Evolutionary conservation across 1,140 invertebrate species (phyloP).

Genomic region (Brachystomella parvula): DNA sequence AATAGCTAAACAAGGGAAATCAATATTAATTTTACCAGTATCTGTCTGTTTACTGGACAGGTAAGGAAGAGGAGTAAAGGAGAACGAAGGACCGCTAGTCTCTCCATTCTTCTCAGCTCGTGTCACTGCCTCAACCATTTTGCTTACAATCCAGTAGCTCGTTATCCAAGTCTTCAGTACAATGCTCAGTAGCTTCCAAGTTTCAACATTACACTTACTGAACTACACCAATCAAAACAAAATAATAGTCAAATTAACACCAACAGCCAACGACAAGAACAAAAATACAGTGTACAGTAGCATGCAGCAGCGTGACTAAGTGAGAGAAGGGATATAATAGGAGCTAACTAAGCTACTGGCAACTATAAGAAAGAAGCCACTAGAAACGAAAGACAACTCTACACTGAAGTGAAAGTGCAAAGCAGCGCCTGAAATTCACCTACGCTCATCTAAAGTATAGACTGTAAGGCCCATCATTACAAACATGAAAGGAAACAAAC

Average conservation of each 20-base stretch:
- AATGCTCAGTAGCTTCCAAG: not conserved
- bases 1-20: too few species aligned
- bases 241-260: not conserved
- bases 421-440: too few species aligned
- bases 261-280: not conserved
- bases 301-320: too few species aligned
- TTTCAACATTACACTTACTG: slow-evolving; percentile 3
- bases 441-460: too few species aligned
- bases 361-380: not conserved
- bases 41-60: slow-evolving; percentile 4
- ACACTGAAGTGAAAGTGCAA: not conserved
- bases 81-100: not conserved
- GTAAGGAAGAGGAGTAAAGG: slow-evolving; percentile 10
- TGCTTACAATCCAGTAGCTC: not conserved
- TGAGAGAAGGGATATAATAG: too few species aligned
- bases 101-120: not conserved
- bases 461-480: not conserved
- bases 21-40: too few species aligned
- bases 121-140: slow-evolving; percentile 5
- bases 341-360: not conserved
- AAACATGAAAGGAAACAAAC: not conserved
- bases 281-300: slow-evolving; percentile 8
- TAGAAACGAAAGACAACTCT: not conserved
- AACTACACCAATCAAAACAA: not conserved
- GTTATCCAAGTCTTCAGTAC: not conserved